Conservation (phyloP, 2,797 vertebrate genomes). For the Chlorospingus semifuscus region DNA sequence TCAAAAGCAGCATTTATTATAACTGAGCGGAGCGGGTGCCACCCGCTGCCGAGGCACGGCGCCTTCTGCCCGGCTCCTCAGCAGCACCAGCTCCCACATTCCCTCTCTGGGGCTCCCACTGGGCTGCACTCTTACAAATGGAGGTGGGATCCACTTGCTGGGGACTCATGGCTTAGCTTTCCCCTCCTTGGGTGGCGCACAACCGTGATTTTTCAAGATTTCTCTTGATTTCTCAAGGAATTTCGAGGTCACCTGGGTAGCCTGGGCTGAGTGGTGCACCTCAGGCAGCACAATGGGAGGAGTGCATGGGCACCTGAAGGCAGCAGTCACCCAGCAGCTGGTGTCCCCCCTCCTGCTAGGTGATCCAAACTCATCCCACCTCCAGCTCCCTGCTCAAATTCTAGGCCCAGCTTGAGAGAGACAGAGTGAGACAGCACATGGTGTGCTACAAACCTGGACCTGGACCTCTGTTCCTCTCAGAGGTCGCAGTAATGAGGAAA, state of each 20-base stretch:
- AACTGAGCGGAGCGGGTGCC: background rate
- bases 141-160: background rate
- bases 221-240: background rate
- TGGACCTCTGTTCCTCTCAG: background rate
- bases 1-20: background rate
- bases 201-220: background rate
- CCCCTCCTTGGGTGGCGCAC: too few species aligned
- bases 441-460: background rate
- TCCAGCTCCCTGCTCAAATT: background rate
- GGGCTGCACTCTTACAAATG: background rate
- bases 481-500: background rate
- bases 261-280: background rate
- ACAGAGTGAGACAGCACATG: fast-evolving
- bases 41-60: fast-evolving
- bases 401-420: background rate
- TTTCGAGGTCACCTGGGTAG: fast-evolving
- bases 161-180: background rate
- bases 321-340: background rate
- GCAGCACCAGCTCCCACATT: background rate
- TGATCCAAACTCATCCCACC: background rate
- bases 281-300: background rate
- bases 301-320: background rate
- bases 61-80: background rate
- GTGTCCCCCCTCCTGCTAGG: background rate
- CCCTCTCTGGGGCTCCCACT: background rate